phyloP scores from a whole-genome alignment of 1,140 invertebrate species.

The Ceratina japonica region DNA sequence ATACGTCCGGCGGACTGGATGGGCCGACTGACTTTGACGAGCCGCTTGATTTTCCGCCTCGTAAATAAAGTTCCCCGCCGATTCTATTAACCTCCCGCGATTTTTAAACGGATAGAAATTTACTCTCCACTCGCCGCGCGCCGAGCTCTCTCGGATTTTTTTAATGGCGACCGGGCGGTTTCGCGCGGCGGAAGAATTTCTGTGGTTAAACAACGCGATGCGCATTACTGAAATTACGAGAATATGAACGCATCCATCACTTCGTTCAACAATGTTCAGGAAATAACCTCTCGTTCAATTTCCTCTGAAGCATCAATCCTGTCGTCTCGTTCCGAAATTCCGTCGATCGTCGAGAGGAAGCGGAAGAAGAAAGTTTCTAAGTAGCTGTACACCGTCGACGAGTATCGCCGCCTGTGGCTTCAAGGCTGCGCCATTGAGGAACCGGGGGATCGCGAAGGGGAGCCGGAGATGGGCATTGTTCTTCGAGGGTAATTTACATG shows the following conservation, averaged over 20 bases:
- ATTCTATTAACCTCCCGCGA: neutral
- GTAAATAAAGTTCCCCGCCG: neutral
- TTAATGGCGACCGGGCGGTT: neutral
- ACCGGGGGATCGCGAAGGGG: slow-evolving; percentile 38
- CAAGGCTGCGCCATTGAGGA: slow-evolving; percentile 36
- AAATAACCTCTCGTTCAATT: slow-evolving; percentile 34
- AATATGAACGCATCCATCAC: no score
- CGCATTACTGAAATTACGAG: neutral
- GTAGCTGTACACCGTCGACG: slow-evolving; percentile 45
- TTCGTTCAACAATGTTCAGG: slow-evolving; percentile 44
- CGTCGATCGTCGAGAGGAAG: slow-evolving; percentile 41
- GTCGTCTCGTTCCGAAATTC: slow-evolving; percentile 50
- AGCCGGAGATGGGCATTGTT: slow-evolving; percentile 55
- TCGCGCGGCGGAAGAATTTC: neutral
- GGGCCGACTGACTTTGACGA: slow-evolving; percentile 37
- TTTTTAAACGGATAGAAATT: neutral
- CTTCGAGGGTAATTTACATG: slow-evolving; percentile 67
- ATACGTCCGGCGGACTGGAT: slow-evolving; percentile 41
- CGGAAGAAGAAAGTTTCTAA: slow-evolving; percentile 55
- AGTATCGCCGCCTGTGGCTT: slow-evolving; percentile 34
- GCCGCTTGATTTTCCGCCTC: neutral
- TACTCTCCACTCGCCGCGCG: no score
- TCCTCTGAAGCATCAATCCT: slow-evolving; percentile 14
- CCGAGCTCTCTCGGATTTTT: neutral
- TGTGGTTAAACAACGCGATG: neutral